A percentile compares a stretch with the other conserved stretches of the same genome.
phyloP scores from a whole-genome alignment of 2,888 invertebrate species.

The Cremastobaeus sp. region DNA sequence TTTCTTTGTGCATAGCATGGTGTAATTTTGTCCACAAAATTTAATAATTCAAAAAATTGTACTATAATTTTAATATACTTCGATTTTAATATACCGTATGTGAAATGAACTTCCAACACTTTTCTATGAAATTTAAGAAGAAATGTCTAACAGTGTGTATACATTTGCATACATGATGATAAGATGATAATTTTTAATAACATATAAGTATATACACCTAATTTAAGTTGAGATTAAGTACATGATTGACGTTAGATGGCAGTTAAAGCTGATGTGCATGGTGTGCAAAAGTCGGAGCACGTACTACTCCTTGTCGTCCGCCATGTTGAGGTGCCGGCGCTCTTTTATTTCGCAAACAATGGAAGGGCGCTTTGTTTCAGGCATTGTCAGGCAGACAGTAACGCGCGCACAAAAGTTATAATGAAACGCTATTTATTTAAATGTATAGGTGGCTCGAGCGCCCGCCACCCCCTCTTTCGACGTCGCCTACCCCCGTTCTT shows the following conservation, averaged over 20 bases:
- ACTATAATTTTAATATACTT: too few species aligned
- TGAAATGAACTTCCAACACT: too few species aligned
- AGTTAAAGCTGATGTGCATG: slow-evolving; percentile 27
- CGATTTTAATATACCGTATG: too few species aligned
- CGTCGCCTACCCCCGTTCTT: slow-evolving; percentile 65
- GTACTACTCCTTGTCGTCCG: slow-evolving; percentile 65
- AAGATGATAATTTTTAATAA: too few species aligned
- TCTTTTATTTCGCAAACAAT: slow-evolving; percentile 77
- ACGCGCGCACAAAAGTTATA: slow-evolving; percentile 77
- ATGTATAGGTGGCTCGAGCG: slow-evolving; percentile 72
- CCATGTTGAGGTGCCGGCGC: slow-evolving; percentile 72
- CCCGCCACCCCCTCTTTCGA: slow-evolving; percentile 29
- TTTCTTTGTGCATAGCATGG: too few species aligned
- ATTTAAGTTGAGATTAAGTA: slow-evolving; percentile 15
- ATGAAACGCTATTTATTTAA: slow-evolving; percentile 77
- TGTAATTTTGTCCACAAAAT: too few species aligned
- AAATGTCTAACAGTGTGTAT: too few species aligned
- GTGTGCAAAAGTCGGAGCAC: slow-evolving; percentile 43
- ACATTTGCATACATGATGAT: too few species aligned
- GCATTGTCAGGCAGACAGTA: slow-evolving; percentile 75
- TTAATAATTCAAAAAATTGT: too few species aligned
- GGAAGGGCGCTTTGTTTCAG: slow-evolving; percentile 75
- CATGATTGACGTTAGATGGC: slow-evolving; percentile 51
- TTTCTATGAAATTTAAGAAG: too few species aligned
- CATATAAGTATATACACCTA: too few species aligned